phyloP scores from a whole-genome alignment of 1,140 invertebrate genomes.

The Agrypnia vestita region DNA sequence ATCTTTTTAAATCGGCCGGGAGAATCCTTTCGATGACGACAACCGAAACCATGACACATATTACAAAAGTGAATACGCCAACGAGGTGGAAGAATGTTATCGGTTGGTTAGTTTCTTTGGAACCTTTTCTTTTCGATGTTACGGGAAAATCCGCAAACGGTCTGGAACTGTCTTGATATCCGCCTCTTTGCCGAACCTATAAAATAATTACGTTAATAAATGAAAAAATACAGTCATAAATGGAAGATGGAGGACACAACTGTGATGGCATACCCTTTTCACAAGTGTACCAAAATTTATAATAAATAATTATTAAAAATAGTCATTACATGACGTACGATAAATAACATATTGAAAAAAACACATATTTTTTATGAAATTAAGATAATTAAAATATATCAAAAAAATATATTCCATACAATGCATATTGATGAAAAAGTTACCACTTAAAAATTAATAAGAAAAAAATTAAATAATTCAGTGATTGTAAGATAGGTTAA shows the following conservation, averaged over 20 bases:
- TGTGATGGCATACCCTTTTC: neutral
- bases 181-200: slow-evolving; percentile 50
- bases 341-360: too few species aligned
- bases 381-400: too few species aligned
- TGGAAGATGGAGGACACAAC: neutral
- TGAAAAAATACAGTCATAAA: neutral
- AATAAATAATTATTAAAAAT: neutral
- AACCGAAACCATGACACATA: slow-evolving; percentile 56
- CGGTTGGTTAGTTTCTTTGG: slow-evolving; percentile 41
- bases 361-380: too few species aligned
- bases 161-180: slow-evolving; percentile 31
- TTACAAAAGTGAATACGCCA: slow-evolving; percentile 50
- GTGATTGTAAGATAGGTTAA: too few species aligned
- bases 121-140: slow-evolving; percentile 13
- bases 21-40: slow-evolving; percentile 57
- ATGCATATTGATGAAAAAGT: too few species aligned
- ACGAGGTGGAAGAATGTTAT: slow-evolving; percentile 53
- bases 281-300: neutral
- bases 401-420: too few species aligned
- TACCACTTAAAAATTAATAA: too few species aligned
- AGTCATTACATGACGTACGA: too few species aligned
- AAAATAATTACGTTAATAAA: slow-evolving; percentile 26
- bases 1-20: slow-evolving; percentile 53
- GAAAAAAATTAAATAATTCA: too few species aligned
- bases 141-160: neutral